Conservation (phyloP, 2,888 invertebrate genomes). For the Diploptera punctata region DNA sequence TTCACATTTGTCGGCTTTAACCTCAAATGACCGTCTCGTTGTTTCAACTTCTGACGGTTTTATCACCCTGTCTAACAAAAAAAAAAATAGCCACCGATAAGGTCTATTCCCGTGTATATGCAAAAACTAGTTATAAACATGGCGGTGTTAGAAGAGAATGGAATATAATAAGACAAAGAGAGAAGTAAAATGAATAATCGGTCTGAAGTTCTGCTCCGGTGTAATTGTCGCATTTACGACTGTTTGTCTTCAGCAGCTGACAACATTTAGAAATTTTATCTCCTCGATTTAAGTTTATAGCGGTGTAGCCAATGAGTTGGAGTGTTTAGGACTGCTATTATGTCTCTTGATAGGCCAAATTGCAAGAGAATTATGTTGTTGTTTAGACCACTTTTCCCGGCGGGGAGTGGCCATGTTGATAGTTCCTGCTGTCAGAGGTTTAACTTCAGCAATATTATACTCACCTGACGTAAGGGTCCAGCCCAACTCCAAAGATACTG, state of each 20-base stretch:
- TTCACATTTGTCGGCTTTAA: too few species aligned
- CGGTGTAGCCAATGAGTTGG: background rate
- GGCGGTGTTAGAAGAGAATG: background rate
- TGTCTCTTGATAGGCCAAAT: slow-evolving; percentile 29
- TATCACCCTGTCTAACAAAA: too few species aligned
- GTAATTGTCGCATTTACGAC: slow-evolving; percentile 7
- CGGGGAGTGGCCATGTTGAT: background rate
- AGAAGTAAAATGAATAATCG: background rate
- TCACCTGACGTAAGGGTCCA: too few species aligned
- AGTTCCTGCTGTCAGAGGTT: too few species aligned
- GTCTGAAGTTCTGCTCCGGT: background rate
- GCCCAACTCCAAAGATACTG: too few species aligned
- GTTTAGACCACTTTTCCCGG: slow-evolving; percentile 1
- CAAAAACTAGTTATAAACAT: background rate
- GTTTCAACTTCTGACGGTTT: too few species aligned
- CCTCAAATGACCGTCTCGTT: too few species aligned
- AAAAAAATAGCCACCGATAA: too few species aligned
- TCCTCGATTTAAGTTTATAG: background rate
- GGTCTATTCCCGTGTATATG: background rate
- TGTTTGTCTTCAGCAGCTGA: background rate
- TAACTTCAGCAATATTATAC: background rate
- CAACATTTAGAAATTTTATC: background rate
- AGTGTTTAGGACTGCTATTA: slow-evolving; percentile 28
- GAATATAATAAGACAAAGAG: background rate
- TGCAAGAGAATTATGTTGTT: slow-evolving; percentile 31